Base-by-base conservation (phyloP, 2,888 invertebrate species). In the Harpalus rubripes region DNA sequence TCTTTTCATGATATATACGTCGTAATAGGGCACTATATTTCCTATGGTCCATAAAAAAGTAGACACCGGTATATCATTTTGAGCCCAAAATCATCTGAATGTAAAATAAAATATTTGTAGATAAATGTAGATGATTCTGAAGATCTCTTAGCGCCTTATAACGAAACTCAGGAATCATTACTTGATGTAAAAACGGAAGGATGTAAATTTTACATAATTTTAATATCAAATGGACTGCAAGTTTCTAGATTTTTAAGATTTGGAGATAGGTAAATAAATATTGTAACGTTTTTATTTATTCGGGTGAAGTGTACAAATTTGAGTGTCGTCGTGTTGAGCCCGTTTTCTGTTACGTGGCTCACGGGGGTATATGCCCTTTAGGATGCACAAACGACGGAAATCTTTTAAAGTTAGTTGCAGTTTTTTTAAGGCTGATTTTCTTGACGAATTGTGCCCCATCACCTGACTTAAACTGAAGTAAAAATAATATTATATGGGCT, bases 301-400 rank as follows among this genome's bases (percentile, higher is more conserved):
- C n/a, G n/a, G 97, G 90, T 98, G 99, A 78, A 98, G 93, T 1
- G 98, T 98, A 92, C 97, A 98, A 81, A 97, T 96, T 10, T 96
- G 96, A 0, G 97, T 95, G 81, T 95, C 94, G 26, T 99, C 99
- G 90, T 97, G 97, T 89, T 98, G 98, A 0, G 98, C 99, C 88
- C 97, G 95, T 90, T 98, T 98, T 86, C 98, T 95, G 91, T 99
- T 97, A 85, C 96, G 94, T 0, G 99, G 99, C 91, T 99, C 99
- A 84, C 98, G 94, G 0, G 99, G 99, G 91, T 99, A 99, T 83
- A 99, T 97, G 2, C 99, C 99, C 92, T 99, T 99, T 32, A 99
- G 91, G 87, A 99, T 99, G 89, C 99, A 99, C 90, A 99, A 92
- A 86, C 97, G 94, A 83, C 99, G 94, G 91, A 99, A 99, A 91